Evolutionary conservation across 2,888 invertebrate species (phyloP).

Genomic region (Cartodere bifasciata): DNA sequence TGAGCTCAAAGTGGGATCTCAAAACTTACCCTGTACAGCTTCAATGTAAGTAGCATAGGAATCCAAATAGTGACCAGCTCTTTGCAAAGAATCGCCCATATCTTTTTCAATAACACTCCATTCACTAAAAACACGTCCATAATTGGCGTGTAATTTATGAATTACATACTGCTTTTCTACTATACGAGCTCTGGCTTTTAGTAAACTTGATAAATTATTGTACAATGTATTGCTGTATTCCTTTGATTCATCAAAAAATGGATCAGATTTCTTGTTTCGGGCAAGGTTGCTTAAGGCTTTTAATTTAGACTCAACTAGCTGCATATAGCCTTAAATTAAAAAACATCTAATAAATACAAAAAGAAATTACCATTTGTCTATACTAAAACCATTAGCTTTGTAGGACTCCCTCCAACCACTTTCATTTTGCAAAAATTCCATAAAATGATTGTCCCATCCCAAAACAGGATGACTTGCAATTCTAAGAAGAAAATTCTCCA

Average conservation of each 20-base stretch:
- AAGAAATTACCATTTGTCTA: too few relatives aligned
- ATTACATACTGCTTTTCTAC: conserved; percentile 65
- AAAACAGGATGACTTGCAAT: conserved; percentile 63
- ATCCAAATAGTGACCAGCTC: conserved; percentile 50
- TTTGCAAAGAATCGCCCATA: conserved; percentile 66
- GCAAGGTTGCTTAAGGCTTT: conserved; percentile 64
- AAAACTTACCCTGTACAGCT: too few relatives aligned
- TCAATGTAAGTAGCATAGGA: conserved; percentile 30
- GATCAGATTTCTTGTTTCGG: conserved; percentile 58
- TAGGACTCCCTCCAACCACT: conserved; percentile 69
- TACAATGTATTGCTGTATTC: conserved; percentile 64
- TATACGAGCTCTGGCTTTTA: conserved; percentile 51
- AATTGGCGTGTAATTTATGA: conserved; percentile 69
- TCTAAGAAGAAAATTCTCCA: conserved; percentile 68
- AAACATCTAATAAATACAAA: conserved; percentile 3
- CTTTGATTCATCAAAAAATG: conserved; percentile 61
- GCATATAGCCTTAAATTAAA: conserved; percentile 47
- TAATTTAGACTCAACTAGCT: conserved; percentile 66
- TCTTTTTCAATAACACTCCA: conserved; percentile 75
- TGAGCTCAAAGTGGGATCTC: too few relatives aligned
- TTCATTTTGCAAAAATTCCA: conserved; percentile 65
- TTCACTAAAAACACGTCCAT: conserved; percentile 70
- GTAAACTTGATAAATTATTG: conserved; percentile 43
- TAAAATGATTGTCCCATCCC: conserved; percentile 62
- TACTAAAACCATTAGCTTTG: conserved; percentile 55